Evolutionary conservation across 1,140 invertebrate genomes (phyloP).

Genomic region (Agrypnia vestita): DNA sequence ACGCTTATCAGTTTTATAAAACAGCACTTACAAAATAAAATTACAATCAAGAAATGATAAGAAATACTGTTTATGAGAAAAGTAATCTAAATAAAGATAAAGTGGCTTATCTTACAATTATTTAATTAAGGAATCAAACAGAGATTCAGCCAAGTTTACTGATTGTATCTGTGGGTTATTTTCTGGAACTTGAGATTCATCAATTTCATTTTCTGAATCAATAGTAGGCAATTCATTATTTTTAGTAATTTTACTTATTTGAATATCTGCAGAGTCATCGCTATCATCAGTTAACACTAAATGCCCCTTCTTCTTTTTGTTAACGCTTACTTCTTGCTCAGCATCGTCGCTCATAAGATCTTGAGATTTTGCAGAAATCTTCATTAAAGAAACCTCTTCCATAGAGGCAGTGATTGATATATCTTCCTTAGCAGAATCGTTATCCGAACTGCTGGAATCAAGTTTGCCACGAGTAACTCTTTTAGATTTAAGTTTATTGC

Average conservation of each 20-base stretch:
- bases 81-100: too few relatives aligned
- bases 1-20: too few relatives aligned
- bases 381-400: background rate
- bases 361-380: background rate
- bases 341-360: background rate
- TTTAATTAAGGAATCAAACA: conserved; percentile 12
- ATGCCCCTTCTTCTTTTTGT: background rate
- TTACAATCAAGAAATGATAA: too few relatives aligned
- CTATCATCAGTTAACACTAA: conserved; percentile 27
- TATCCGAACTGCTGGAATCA: conserved; percentile 17
- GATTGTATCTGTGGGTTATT: conserved; percentile 2
- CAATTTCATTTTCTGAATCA: background rate
- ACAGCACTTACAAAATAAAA: too few relatives aligned
- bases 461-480: background rate
- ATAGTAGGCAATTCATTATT: background rate
- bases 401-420: conserved; percentile 2
- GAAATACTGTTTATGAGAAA: too few relatives aligned
- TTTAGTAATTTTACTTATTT: background rate
- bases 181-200: background rate
- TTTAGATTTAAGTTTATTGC: conserved; percentile 13
- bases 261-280: conserved; percentile 6
- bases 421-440: conserved; percentile 4
- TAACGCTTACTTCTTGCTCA: background rate
- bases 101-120: background rate
- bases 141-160: conserved; percentile 7